Evolutionary conservation across 2,888 invertebrate genomes (phyloP).

Genomic region (Lithophane semibrunnea): DNA sequence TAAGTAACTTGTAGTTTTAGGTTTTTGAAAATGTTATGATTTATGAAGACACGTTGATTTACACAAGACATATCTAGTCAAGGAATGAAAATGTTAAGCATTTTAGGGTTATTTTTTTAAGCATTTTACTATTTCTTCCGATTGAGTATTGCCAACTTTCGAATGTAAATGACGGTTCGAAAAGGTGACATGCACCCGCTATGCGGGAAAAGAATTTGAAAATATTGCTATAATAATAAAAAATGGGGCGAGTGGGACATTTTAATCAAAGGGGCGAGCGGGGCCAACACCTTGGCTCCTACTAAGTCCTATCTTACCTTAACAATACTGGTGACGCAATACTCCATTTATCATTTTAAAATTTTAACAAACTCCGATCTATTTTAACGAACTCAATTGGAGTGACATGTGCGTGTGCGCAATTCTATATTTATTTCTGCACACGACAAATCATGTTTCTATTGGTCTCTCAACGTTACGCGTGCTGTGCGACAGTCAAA

Average conservation of each 20-base stretch:
- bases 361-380: background rate
- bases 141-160: too few species aligned
- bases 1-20: background rate
- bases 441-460: background rate
- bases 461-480: too few species aligned
- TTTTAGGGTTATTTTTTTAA: too few species aligned
- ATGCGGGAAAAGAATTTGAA: too few species aligned
- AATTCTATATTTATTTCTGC: conserved; percentile 16
- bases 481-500: background rate
- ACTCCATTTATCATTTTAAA: background rate
- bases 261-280: too few species aligned
- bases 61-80: background rate
- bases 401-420: background rate
- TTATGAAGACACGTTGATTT: background rate
- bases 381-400: background rate
- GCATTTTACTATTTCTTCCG: too few species aligned
- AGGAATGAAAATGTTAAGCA: background rate
- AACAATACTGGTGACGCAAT: background rate
- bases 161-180: too few species aligned
- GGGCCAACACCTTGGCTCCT: too few species aligned
- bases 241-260: too few species aligned
- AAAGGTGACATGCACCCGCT: too few species aligned
- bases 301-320: background rate
- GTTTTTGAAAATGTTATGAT: background rate
- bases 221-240: too few species aligned